Evolutionary conservation across 1,140 invertebrate genomes (phyloP), one percentile per base, ranked within the genome.

Genomic region (Neomicropteryx cornuta): DNA sequence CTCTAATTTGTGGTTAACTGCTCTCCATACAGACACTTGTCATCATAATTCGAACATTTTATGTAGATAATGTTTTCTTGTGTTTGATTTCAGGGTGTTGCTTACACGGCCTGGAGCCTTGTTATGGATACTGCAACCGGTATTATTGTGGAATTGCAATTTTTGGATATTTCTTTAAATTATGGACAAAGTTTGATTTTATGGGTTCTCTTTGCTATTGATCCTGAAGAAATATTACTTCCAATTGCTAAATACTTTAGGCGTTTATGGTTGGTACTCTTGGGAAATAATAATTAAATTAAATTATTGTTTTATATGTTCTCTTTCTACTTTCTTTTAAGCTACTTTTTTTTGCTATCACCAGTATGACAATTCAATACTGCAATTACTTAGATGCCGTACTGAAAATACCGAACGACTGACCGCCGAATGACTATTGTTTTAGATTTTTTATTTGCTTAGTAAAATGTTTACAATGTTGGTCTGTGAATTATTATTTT

Each of bases 131-230:
- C 86, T 50, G 76, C 86, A 52, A 81, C 81, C 31, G 92, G 90
- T 1, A 83, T 95, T 42, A 94, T 90, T 58, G 73, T 94, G 0
- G 90, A 95, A 64, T 63, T 97, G 16, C 79, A 87, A 46, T 96
- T 94, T 60, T 62, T 97, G 18, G 89, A 96, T 60, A 79, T 84
- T 13, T 82, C 86, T 22, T 69, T 93, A 1, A 88, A 85, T 53
- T 89, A 87, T 61, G 90, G 91, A 1, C 90, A 95, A 64, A 85
- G 83, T 23, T 62, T 90, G 24, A 76, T 92, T 41, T 76, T 86
- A 17, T 81, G 93, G 49, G 76, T 81, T 5, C 76, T 94, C 6
- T 96, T 96, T 65, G 91, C 78, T 52, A 76, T 81, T 18, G 83
- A 93, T 58, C 77, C 79, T 4, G 77, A 77, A 43, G 73, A 83